A percentile compares a stretch with the other conserved stretches of the same genome.
These are phyloP conservation scores for Sciurus vulgaris DNA, from an alignment of 2,797 vertebrate species.

Conservation along the genomic window DNA sequence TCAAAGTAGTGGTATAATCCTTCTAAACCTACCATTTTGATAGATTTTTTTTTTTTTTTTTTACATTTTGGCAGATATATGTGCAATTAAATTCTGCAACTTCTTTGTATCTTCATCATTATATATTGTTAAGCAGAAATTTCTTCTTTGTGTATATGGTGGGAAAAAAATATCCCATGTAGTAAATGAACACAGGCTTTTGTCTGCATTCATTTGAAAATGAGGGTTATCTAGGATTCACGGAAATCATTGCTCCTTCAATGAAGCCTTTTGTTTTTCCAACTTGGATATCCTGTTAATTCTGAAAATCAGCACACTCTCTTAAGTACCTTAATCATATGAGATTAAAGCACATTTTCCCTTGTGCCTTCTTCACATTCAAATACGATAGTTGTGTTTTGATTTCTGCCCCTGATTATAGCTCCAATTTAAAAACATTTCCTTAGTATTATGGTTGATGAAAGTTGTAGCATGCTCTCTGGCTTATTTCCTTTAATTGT, in stretches of 20 bases:
- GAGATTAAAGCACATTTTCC: conserved; percentile 43
- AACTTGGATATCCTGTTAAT: neutral
- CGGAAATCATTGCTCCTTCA: neutral
- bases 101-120: neutral
- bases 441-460: neutral
- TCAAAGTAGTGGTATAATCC: neutral
- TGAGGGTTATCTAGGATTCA: neutral
- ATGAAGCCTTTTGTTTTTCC: conserved; percentile 28
- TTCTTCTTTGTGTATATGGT: neutral
- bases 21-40: neutral
- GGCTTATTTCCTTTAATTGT: conserved; percentile 81
- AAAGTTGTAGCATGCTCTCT: conserved; percentile 67
- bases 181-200: neutral
- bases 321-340: conserved; percentile 27
- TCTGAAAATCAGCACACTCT: conserved; percentile 52
- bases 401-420: conserved; percentile 27
- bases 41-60: neutral
- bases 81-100: neutral
- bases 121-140: neutral
- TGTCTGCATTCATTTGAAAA: neutral
- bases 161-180: neutral
- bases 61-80: neutral
- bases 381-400: conserved; percentile 35
- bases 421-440: neutral
- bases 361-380: neutral